Evolutionary conservation across 1,140 invertebrate genomes (phyloP).

Genomic region (Dryas iulia): DNA sequence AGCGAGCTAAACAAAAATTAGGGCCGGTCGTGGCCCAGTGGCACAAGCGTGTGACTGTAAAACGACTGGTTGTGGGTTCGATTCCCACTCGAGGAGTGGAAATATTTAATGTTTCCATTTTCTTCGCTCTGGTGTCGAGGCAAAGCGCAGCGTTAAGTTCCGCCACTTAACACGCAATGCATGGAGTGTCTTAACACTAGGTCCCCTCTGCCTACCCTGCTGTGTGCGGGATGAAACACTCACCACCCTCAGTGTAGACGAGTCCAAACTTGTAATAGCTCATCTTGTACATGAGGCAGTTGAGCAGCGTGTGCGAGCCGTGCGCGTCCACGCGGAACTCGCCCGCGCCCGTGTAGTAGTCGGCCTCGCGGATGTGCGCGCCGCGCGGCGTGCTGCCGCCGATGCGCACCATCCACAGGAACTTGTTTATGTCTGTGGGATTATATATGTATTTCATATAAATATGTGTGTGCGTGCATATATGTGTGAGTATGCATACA

Average conservation of each 20-base stretch:
- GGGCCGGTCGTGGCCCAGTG: too few species aligned
- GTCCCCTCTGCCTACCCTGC: too few species aligned
- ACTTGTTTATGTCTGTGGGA: constrained; percentile 90
- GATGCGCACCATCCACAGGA: constrained; percentile 99
- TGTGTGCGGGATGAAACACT: background rate
- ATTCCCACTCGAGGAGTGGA: too few species aligned
- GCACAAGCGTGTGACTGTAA: too few species aligned
- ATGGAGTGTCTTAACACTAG: too few species aligned
- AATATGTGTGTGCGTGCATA: too few species aligned
- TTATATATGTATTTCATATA: too few species aligned
- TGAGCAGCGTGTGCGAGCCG: constrained; percentile 91
- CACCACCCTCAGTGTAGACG: constrained; percentile 96
- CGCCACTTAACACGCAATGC: too few species aligned
- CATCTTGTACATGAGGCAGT: constrained; percentile 98
- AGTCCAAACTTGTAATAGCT: constrained; percentile 97
- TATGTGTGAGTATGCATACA: too few species aligned
- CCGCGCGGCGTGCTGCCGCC: constrained; percentile 97
- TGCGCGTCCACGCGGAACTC: constrained; percentile 97
- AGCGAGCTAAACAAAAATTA: too few species aligned
- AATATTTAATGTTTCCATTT: background rate
- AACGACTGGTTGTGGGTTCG: too few species aligned
- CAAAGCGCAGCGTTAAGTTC: background rate
- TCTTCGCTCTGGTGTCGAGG: background rate
- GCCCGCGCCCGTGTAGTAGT: constrained; percentile 96
- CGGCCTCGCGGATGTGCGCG: constrained; percentile 96